phyloP scores from a whole-genome alignment of 2,113 vertebrate species.

The Catagonus wagneri region DNA sequence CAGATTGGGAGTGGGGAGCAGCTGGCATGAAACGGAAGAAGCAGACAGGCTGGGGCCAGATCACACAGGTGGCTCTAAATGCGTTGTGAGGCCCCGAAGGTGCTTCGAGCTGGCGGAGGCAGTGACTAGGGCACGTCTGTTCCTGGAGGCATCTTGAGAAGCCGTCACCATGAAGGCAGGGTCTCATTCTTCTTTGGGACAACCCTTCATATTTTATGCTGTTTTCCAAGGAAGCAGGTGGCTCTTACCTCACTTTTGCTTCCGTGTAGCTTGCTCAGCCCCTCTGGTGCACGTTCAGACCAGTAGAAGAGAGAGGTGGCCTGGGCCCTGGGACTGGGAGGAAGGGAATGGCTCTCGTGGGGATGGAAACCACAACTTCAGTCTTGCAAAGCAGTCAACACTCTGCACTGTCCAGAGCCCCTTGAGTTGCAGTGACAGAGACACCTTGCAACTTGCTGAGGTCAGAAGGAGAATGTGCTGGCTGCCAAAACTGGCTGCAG shows the following conservation, averaged over 20 bases:
- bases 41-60: background rate
- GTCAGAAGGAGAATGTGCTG: background rate
- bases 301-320: background rate
- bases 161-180: background rate
- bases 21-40: background rate
- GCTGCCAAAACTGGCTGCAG: background rate
- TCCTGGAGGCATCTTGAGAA: constrained; percentile 1
- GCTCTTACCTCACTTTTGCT: background rate
- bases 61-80: background rate
- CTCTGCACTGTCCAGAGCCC: background rate
- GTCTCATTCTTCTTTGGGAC: background rate
- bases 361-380: background rate
- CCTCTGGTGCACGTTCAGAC: background rate
- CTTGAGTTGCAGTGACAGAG: background rate
- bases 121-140: background rate
- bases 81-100: background rate
- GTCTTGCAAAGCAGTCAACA: background rate
- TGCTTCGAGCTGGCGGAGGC: background rate
- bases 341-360: background rate
- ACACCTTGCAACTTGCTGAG: background rate
- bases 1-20: background rate
- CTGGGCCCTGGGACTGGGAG: background rate
- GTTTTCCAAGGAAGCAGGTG: background rate
- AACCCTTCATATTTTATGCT: background rate
- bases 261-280: background rate